Base-by-base conservation (phyloP, 2,888 invertebrate genomes). In the Adela reaumurella region DNA sequence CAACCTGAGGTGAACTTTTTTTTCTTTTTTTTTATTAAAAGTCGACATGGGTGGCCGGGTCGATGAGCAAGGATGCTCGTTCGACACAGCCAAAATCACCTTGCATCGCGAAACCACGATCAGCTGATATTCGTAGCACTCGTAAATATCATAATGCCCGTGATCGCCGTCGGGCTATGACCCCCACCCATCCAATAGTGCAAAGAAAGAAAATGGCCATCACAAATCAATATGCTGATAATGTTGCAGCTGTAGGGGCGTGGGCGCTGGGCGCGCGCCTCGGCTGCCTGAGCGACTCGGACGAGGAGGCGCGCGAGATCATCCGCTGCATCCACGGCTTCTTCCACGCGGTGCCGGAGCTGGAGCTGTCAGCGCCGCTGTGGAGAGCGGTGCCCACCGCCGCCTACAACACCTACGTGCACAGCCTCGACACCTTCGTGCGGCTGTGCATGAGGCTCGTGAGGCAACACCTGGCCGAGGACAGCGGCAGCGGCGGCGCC, bases 251-350 rank as follows among this genome's bases (percentile, higher is more conserved):
- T 56, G 90, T 93, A 2, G 90, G 89, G 17, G 82, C 87, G 55
- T 91, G 92, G 61, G 88, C 92, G 3, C 74, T 94, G 59, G 92
- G 93, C 59, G 87, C 87, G 19, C 82, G 93, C 56, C 71, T 94
- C 47, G 91, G 91, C 18, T 91, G 91, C 67, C 64, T 91, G 45
- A 79, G 82, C 50, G 80, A 82, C 16, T 65, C 74, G 17, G 70
- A 76, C 56, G 84, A 87, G 45, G 88, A 90, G 59, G 87, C 89
- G 0, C 86, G 86, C 62, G 82, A 84, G 62, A 89, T 94, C 63
- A 90, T 94, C 52, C 81, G 86, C 62, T 85, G 87, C 54, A 89
- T 90, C 56, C 89, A 89, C 62, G 82, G 82, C 2, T 90, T 90
- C 69, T 90, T 90, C 60, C 87, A 88, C 76, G 85, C 88, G 55